A percentile compares a stretch with the other conserved stretches of the same genome.
Conservation (phyloP, 2,888 invertebrate genomes). For the Lamellibrachia satsuma region DNA sequence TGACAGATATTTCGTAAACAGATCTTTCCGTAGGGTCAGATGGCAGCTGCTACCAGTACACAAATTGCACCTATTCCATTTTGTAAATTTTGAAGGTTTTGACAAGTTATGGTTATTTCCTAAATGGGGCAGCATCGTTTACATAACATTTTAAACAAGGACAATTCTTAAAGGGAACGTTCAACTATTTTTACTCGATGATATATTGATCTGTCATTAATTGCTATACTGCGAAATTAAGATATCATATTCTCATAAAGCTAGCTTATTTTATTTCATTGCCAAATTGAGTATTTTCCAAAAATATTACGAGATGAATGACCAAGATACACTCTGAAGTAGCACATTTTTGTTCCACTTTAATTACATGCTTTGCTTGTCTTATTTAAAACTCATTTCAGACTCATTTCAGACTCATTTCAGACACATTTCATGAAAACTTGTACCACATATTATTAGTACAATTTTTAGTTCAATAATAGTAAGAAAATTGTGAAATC, state of each 20-base stretch:
- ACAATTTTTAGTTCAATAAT: too few species aligned
- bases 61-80: not conserved
- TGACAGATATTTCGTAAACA: not conserved
- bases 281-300: not conserved
- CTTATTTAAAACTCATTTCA: too few species aligned
- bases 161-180: not conserved
- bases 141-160: too few species aligned
- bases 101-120: not conserved
- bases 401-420: too few species aligned
- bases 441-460: too few species aligned
- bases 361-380: too few species aligned
- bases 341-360: not conserved
- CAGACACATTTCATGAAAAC: too few species aligned
- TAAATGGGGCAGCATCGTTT: too few species aligned
- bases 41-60: not conserved
- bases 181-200: not conserved
- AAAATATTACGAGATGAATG: not conserved
- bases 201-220: not conserved
- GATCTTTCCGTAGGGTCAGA: not conserved
- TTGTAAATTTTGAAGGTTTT: not conserved
- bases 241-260: not conserved
- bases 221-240: not conserved
- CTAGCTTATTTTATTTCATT: not conserved
- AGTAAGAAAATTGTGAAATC: too few species aligned
- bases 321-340: not conserved